A percentile compares a stretch with the other conserved stretches of the same genome.
phyloP scores from a whole-genome alignment of 1,140 invertebrate species.

The Pissodes strobi region DNA sequence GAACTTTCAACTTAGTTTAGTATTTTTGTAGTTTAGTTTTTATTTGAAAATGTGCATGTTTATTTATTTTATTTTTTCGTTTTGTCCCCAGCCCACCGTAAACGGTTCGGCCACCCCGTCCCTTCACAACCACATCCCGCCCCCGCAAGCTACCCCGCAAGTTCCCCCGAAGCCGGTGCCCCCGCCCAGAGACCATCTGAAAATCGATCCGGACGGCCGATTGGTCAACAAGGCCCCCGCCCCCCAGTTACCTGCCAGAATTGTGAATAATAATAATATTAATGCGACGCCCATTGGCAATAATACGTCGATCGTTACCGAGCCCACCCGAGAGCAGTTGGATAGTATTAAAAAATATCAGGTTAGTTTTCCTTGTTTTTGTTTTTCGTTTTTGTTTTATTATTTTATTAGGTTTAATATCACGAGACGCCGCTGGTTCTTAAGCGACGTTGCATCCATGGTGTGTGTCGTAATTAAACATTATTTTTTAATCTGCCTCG shows the following conservation, averaged over 20 bases:
- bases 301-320: conserved; percentile 55
- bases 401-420: neutral
- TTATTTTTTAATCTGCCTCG: too few species aligned
- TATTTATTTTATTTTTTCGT: conserved; percentile 16
- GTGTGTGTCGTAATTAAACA: too few species aligned
- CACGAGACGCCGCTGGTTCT: too few species aligned
- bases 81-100: conserved; percentile 59
- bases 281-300: conserved; percentile 49
- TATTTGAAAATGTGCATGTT: neutral
- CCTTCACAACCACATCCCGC: conserved; percentile 26
- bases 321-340: conserved; percentile 81
- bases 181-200: conserved; percentile 73
- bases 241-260: conserved; percentile 70
- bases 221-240: conserved; percentile 68
- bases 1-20: too few species aligned
- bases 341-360: conserved; percentile 90
- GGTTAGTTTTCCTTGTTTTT: conserved; percentile 58
- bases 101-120: conserved; percentile 56
- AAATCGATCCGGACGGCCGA: conserved; percentile 65
- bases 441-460: too few species aligned
- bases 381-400: conserved; percentile 6
- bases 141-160: conserved; percentile 31
- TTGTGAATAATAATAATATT: conserved; percentile 57
- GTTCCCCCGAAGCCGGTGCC: conserved; percentile 67
- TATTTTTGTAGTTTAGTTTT: neutral